These are phyloP conservation scores for Caenorhabditis sp. DNA, from an alignment of 2,888 invertebrate genomes.

Conservation along the genomic window DNA sequence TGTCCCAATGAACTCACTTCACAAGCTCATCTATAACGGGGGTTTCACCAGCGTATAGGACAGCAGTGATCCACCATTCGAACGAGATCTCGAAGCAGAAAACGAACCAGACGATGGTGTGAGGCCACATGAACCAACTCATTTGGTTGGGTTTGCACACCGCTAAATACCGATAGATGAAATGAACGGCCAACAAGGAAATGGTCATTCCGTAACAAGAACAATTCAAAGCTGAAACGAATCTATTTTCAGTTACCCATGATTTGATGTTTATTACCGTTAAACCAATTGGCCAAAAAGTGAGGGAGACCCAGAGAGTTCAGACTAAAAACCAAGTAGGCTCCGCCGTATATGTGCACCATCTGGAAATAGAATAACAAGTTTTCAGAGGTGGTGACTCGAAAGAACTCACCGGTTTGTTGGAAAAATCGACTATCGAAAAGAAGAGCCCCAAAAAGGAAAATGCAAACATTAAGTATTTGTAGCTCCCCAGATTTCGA, in stretches of 20 bases:
- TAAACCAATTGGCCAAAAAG: slow-evolving; percentile 57
- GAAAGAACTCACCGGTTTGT: slow-evolving; percentile 53
- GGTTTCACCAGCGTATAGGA: slow-evolving; percentile 54
- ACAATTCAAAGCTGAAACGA: slow-evolving; percentile 57
- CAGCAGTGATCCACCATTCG: slow-evolving; percentile 61
- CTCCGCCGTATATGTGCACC: slow-evolving; percentile 58
- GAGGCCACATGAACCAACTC: slow-evolving; percentile 59
- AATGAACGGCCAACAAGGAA: slow-evolving; percentile 55
- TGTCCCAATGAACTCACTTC: slow-evolving; percentile 18
- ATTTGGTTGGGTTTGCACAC: slow-evolving; percentile 61
- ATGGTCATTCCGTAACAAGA: slow-evolving; percentile 65
- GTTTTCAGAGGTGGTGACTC: too few species aligned
- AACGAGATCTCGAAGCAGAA: slow-evolving; percentile 55
- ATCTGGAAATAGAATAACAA: slow-evolving; percentile 35
- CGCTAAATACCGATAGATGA: slow-evolving; percentile 58
- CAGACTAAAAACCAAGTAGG: slow-evolving; percentile 52
- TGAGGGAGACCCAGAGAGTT: slow-evolving; percentile 52
- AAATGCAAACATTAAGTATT: slow-evolving; percentile 59
- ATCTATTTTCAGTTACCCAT: neutral
- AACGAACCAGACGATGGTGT: slow-evolving; percentile 49
- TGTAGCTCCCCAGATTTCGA: slow-evolving; percentile 52
- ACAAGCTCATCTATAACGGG: slow-evolving; percentile 43
- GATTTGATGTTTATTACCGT: slow-evolving; percentile 42
- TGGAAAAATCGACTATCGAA: slow-evolving; percentile 54
- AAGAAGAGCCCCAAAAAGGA: slow-evolving; percentile 51